A percentile compares a stretch with the other conserved stretches of the same genome.
Conservation (phyloP, 2,113 vertebrate genomes). For the Girardinichthys multiradiatus region DNA sequence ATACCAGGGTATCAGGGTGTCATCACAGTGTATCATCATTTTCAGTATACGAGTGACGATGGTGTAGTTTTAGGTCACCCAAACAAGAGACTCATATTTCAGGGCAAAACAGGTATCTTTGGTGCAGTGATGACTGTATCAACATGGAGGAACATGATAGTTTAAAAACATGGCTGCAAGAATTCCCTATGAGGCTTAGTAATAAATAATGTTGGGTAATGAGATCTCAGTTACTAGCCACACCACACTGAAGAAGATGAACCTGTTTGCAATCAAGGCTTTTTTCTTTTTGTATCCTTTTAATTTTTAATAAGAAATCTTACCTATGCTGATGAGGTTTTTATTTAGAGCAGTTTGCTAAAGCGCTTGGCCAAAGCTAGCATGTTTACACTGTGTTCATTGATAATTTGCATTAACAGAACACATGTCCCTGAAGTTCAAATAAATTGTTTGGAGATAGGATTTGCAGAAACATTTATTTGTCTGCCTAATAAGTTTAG, state of each 20-base stretch:
- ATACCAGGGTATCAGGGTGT: slow-evolving; percentile 2
- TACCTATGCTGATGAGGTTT: too few relatives aligned
- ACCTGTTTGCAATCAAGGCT: neutral
- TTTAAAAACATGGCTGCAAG: neutral
- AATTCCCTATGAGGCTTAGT: slow-evolving; percentile 4
- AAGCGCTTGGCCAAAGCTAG: too few relatives aligned
- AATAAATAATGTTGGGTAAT: neutral
- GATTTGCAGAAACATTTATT: neutral
- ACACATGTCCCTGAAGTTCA: too few relatives aligned
- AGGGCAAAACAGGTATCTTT: neutral
- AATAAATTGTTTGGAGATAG: too few relatives aligned
- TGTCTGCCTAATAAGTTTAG: neutral
- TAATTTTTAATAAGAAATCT: too few relatives aligned
- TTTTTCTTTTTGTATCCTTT: too few relatives aligned
- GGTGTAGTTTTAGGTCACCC: neutral
- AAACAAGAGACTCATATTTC: neutral
- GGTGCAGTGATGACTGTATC: neutral
- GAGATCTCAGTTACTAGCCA: neutral
- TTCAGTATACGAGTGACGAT: neutral
- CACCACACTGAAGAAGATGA: neutral
- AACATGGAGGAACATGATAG: too few relatives aligned
- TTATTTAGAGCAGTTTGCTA: too few relatives aligned
- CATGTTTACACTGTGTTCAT: too few relatives aligned
- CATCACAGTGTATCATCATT: slow-evolving; percentile 2
- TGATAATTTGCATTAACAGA: too few relatives aligned